Base-by-base conservation (phyloP, 2,888 invertebrate genomes). In the Cheiracanthium punctorium region DNA sequence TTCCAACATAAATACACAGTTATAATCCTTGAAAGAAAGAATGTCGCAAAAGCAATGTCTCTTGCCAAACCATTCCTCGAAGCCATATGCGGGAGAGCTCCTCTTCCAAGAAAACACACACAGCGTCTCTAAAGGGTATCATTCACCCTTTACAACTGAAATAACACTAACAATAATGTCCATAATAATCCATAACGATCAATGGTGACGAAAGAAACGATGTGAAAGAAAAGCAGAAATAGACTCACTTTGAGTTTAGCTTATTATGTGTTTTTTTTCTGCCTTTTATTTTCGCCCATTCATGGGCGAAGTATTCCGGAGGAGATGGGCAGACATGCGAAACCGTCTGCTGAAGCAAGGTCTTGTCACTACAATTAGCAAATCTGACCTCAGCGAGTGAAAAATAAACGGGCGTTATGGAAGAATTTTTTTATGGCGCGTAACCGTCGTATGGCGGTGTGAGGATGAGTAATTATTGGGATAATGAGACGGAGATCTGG, bases 301-400 rank as follows among this genome's bases (percentile, higher is more conserved):
- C 58, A 29, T 58, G 70, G 33, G 64, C 37, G 75, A 75, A 28
- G 69, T 82, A 64, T 82, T 81, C 74, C 65, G 74, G 37, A 48
- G 37, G 12, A 17, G 58, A 58, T 58, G 58, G 24, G 24, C 24
- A 5, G 58, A 58, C 24, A 58, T 24, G 24, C 24, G 58, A 58
- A 58, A 58, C 58, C 58, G 58, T 58, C 24, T 7, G 20, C 58
- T 7, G 24, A 2, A 24, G 2, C 24, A 58, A 24, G 10, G 7
- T 58, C 58, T 58, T 58, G 58, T 58, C 58, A 24, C 1, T 58
- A 24, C 58, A 58, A 58, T 58, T 58, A 58, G 58, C 24, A 58
- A 58, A 24, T 24, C 24, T 58, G 58, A 58, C 58, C 58, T 58
- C 24, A 5, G 24, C 1, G 24, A 58, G 58, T 5, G 58, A 24